A percentile compares a stretch with the other conserved stretches of the same genome.
Conservation (phyloP, 2,797 vertebrate species). For the Tadarida brasiliensis region DNA sequence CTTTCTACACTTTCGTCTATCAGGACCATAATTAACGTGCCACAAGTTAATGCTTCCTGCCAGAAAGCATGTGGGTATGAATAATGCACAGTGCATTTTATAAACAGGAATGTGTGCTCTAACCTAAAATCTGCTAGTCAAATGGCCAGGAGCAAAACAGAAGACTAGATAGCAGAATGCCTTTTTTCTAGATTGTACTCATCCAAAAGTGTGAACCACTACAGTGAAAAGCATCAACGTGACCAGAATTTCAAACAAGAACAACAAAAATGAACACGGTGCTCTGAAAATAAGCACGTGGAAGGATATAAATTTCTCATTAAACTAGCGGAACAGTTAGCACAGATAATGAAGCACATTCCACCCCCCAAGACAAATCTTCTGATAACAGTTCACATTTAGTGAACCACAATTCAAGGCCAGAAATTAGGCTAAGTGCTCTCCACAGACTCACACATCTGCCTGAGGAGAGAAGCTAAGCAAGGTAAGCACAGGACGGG, state of each 20-base stretch:
- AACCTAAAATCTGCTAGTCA: slow-evolving; percentile 56
- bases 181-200: background rate
- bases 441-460: background rate
- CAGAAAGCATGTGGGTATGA: slow-evolving; percentile 58
- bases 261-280: background rate
- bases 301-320: background rate
- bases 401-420: background rate
- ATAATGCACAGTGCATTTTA: slow-evolving; percentile 50
- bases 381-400: background rate
- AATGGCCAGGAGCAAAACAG: slow-evolving; percentile 56
- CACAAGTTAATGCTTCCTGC: slow-evolving; percentile 51
- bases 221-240: slow-evolving; percentile 7
- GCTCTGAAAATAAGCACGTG: background rate
- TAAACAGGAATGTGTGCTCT: slow-evolving; percentile 61
- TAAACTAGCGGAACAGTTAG: background rate
- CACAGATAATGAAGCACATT: background rate
- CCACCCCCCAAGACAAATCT: background rate
- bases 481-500: background rate
- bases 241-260: slow-evolving; percentile 37
- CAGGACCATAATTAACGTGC: slow-evolving; percentile 32
- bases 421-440: background rate
- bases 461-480: background rate
- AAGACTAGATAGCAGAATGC: background rate
- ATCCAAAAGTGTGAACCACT: background rate
- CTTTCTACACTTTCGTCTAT: slow-evolving; percentile 28